Conservation (phyloP, 1,140 invertebrate genomes). For the Leptoteleia sp. region DNA sequence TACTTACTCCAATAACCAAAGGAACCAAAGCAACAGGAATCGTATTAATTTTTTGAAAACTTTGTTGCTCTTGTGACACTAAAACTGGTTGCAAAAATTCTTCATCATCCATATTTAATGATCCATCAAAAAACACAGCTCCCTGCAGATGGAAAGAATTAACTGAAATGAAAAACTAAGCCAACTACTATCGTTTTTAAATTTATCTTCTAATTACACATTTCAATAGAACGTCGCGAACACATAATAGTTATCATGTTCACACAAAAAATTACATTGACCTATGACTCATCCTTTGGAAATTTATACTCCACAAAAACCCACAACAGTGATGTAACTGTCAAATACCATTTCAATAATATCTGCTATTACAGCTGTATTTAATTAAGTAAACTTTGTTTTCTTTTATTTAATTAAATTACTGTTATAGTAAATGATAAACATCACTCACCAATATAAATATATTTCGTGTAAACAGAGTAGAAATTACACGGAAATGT, state of each 20-base stretch:
- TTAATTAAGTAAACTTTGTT: no score
- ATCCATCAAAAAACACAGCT: conserved; percentile 82
- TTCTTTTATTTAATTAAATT: no score
- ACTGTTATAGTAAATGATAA: no score
- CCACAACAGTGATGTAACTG: not conserved
- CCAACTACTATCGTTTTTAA: no score
- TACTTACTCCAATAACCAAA: conserved; percentile 74
- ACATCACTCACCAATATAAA: no score
- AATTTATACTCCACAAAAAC: conserved; percentile 10
- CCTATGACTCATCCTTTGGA: conserved; percentile 28
- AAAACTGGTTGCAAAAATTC: conserved; percentile 81
- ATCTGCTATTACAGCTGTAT: no score
- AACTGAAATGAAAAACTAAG: no score
- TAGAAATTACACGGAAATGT: not conserved
- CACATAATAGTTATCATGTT: conserved; percentile 4
- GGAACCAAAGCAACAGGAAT: conserved; percentile 73
- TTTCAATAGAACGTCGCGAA: no score
- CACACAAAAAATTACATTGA: conserved; percentile 21
- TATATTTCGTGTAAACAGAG: no score
- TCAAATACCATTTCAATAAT: not conserved
- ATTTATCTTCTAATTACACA: no score
- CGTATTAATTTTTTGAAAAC: conserved; percentile 81
- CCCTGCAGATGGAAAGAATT: conserved; percentile 78
- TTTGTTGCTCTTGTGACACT: conserved; percentile 77
- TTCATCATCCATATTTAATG: conserved; percentile 82